Percentiles rank a stretch among this genome's conserved stretches.
phyloP scores from a whole-genome alignment of 2,113 vertebrate genomes.

The Numenius arquata region DNA sequence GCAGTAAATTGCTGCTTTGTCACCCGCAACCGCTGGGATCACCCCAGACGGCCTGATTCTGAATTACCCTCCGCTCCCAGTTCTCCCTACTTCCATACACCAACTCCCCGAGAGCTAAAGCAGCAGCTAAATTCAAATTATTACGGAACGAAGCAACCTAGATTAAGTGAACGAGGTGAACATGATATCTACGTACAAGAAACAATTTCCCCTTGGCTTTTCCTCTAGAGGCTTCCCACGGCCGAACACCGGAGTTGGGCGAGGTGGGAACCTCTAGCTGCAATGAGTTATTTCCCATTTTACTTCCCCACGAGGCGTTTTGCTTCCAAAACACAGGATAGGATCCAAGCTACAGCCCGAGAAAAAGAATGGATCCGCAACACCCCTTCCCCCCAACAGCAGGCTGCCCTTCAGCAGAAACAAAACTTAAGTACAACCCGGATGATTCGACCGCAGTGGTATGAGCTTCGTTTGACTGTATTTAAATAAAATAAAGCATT shows the following conservation, averaged over 20 bases:
- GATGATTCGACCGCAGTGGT: not conserved
- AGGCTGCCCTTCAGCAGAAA: not conserved
- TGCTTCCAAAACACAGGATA: not conserved
- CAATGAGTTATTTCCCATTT: fast-evolving
- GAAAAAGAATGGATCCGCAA: fast-evolving
- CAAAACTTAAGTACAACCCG: not conserved
- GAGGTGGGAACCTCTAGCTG: not conserved
- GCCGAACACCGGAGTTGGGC: fast-evolving
- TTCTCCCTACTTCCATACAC: not conserved
- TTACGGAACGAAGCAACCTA: not conserved
- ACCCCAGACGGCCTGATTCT: fast-evolving
- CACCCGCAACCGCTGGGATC: not conserved
- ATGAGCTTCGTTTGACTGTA: constrained; percentile 33
- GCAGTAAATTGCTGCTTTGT: not conserved
- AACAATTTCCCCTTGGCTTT: not conserved
- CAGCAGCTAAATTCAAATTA: not conserved
- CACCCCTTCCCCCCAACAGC: not conserved
- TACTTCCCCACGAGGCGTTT: fast-evolving
- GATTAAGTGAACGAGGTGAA: not conserved
- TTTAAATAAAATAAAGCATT: constrained; percentile 57
- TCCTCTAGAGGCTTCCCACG: not conserved
- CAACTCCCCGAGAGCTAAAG: not conserved
- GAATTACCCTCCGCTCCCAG: not conserved
- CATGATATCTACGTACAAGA: not conserved
- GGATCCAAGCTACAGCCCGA: not conserved